Evolutionary conservation across 1,140 invertebrate genomes (phyloP).

Genomic region (Neuroterus valhalla): DNA sequence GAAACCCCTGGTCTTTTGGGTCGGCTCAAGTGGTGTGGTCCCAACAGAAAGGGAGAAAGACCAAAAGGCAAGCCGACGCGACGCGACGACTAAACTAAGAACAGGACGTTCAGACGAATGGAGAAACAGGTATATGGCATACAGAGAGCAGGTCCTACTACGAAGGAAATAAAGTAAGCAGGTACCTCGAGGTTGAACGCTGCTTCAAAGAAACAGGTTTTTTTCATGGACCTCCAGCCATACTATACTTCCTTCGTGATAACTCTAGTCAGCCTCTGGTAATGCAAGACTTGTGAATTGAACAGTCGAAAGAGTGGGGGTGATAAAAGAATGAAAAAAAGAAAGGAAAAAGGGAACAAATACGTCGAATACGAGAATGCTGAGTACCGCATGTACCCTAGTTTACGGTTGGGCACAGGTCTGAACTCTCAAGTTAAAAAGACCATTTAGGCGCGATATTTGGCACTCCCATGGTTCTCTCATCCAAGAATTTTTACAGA

Average conservation of each 20-base stretch:
- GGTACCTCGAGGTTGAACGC: slow-evolving; percentile 62
- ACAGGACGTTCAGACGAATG: slow-evolving; percentile 37
- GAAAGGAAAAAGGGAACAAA: slow-evolving; percentile 31
- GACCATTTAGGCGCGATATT: too few relatives aligned
- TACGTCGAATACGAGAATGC: slow-evolving; percentile 19
- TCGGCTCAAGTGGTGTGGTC: slow-evolving; percentile 41
- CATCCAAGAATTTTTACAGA: too few relatives aligned
- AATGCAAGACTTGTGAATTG: slow-evolving; percentile 43
- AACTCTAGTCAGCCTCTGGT: slow-evolving; percentile 46
- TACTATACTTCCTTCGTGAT: slow-evolving; percentile 50
- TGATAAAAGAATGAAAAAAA: neutral
- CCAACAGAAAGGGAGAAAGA: slow-evolving; percentile 40
- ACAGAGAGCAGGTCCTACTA: slow-evolving; percentile 61
- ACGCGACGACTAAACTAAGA: neutral
- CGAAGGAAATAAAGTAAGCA: slow-evolving; percentile 67
- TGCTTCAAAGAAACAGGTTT: slow-evolving; percentile 66
- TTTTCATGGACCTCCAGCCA: slow-evolving; percentile 55
- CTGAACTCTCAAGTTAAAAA: slow-evolving; percentile 30
- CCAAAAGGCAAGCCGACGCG: slow-evolving; percentile 31
- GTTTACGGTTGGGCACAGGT: slow-evolving; percentile 39
- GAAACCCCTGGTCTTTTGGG: slow-evolving; percentile 27
- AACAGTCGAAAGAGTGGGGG: slow-evolving; percentile 31
- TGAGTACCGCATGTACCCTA: slow-evolving; percentile 28
- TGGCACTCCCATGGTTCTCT: too few relatives aligned
- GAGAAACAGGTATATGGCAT: slow-evolving; percentile 50